Percentiles rank a stretch among this genome's conserved stretches.
These are phyloP conservation scores for Mylabris phalerata DNA, from an alignment of 1,140 invertebrate genomes.

Conservation along the genomic window DNA sequence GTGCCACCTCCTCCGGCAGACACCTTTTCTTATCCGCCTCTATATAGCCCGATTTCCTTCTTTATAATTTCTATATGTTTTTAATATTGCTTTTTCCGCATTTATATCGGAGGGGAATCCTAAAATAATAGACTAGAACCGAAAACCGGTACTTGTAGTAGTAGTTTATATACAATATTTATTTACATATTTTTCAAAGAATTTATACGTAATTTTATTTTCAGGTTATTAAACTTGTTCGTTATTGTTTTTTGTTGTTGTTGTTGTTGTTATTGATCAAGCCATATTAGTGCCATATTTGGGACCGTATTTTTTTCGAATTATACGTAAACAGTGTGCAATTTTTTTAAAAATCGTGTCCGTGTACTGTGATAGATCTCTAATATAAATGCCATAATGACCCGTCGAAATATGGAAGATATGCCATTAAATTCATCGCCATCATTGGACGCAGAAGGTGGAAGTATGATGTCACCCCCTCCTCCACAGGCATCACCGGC, in stretches of 20 bases:
- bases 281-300: conserved; percentile 39
- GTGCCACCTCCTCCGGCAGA: conserved; percentile 13
- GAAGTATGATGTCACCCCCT: conserved; percentile 39
- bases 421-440: conserved; percentile 30
- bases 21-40: conserved; percentile 5
- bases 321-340: conserved; percentile 37
- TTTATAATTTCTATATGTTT: too few relatives aligned
- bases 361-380: conserved; percentile 38
- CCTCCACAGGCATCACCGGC: conserved; percentile 39
- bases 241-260: too few relatives aligned
- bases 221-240: too few relatives aligned
- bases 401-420: conserved; percentile 34
- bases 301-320: conserved; percentile 13
- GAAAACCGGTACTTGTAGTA: conserved; percentile 27
- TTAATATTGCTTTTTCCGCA: too few relatives aligned
- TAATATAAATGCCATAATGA: conserved; percentile 33
- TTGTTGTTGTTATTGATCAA: too few relatives aligned
- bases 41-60: conserved; percentile 5
- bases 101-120: neutral
- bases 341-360: conserved; percentile 16
- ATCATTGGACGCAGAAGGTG: conserved; percentile 28
- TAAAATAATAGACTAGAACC: conserved; percentile 27
- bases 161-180: neutral
- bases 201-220: too few relatives aligned
- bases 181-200: too few relatives aligned